These are phyloP conservation scores for Campylorhamphus procurvoides DNA, from an alignment of 2,113 vertebrate species.

Conservation along the genomic window DNA sequence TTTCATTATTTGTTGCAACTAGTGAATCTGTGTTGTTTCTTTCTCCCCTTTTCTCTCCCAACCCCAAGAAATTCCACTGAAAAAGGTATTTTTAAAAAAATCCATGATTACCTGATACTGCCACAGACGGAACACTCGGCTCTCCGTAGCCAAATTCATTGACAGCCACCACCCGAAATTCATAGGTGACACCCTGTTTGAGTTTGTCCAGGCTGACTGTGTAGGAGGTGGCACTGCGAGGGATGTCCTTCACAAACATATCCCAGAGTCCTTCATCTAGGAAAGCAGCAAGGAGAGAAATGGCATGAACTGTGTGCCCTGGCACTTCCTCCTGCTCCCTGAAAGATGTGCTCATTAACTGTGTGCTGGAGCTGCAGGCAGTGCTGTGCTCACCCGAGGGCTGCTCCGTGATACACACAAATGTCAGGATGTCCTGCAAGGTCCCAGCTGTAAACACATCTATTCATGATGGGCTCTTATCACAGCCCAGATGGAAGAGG, in stretches of 20 bases:
- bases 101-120: constrained; percentile 84
- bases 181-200: constrained; percentile 90
- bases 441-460: neutral
- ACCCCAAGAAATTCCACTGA: neutral
- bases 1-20: neutral
- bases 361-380: neutral
- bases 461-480: neutral
- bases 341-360: neutral
- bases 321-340: neutral
- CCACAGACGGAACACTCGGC: constrained; percentile 87
- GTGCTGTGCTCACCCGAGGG: neutral
- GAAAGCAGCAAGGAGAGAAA: neutral
- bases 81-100: neutral
- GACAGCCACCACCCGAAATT: constrained; percentile 92
- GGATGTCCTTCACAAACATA: constrained; percentile 87
- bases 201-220: constrained; percentile 85
- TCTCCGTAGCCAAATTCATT: constrained; percentile 91
- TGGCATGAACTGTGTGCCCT: neutral
- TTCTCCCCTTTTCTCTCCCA: neutral
- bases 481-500: neutral
- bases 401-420: neutral
- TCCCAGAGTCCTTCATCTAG: constrained; percentile 96
- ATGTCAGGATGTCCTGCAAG: neutral
- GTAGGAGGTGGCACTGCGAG: constrained; percentile 84
- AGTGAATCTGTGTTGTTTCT: neutral